These are phyloP conservation scores for Diplodus puntazzo DNA, from an alignment of 2,797 vertebrate species.

Conservation along the genomic window DNA sequence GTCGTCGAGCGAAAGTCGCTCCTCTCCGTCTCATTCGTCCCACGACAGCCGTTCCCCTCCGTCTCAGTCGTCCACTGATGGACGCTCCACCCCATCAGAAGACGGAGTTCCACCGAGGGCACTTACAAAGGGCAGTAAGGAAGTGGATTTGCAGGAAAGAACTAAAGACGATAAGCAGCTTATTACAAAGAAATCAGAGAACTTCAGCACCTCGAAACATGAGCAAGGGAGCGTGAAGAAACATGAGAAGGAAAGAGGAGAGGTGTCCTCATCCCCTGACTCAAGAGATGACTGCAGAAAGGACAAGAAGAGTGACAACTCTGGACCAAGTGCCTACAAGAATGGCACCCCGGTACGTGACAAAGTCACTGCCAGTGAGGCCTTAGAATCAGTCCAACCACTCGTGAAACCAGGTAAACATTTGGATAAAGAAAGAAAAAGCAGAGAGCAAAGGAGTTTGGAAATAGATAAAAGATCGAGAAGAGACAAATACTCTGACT, in stretches of 20 bases:
- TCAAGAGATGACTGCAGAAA: slow-evolving; percentile 84
- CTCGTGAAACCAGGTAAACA: slow-evolving; percentile 74
- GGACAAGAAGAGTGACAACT: slow-evolving; percentile 70
- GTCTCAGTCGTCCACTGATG: slow-evolving; percentile 47
- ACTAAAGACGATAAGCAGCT: background rate
- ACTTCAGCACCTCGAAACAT: slow-evolving; percentile 82
- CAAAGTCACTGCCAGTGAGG: slow-evolving; percentile 85
- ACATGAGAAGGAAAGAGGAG: slow-evolving; percentile 73
- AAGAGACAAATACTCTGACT: slow-evolving; percentile 84
- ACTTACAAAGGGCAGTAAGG: slow-evolving; percentile 67
- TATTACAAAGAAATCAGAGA: background rate
- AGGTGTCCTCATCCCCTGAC: slow-evolving; percentile 47
- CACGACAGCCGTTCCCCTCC: slow-evolving; percentile 67
- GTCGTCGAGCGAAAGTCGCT: slow-evolving; percentile 61
- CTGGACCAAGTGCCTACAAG: slow-evolving; percentile 75
- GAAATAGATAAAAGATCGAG: slow-evolving; percentile 82
- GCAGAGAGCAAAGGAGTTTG: slow-evolving; percentile 78
- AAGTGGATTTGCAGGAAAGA: slow-evolving; percentile 56
- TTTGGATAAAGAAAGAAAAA: slow-evolving; percentile 88
- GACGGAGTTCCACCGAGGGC: slow-evolving; percentile 76
- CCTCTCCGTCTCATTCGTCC: slow-evolving; percentile 62
- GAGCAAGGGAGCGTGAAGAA: slow-evolving; percentile 87
- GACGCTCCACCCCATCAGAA: slow-evolving; percentile 78
- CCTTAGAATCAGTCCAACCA: slow-evolving; percentile 69
- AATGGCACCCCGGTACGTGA: slow-evolving; percentile 87